Conservation (phyloP, 1,140 invertebrate genomes). For the Cheumatopsyche charites region DNA sequence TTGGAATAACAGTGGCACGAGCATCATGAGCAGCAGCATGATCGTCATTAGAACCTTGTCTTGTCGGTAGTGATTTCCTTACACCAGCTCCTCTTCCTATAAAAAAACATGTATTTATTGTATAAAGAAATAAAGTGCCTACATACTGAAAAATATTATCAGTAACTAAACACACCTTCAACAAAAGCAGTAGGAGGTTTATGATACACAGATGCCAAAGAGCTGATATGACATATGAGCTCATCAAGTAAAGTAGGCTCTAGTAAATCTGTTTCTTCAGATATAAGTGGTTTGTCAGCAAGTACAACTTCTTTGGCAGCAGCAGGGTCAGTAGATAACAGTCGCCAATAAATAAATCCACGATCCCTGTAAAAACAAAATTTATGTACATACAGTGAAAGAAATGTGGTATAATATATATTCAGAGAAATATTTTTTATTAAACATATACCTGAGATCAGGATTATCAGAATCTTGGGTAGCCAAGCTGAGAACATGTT, state of each 20-base stretch:
- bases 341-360: slow-evolving; percentile 99
- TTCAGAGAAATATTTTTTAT: neutral
- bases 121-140: neutral
- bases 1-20: slow-evolving; percentile 76
- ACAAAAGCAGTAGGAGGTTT: slow-evolving; percentile 99
- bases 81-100: slow-evolving; percentile 68
- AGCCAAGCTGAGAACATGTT: slow-evolving; percentile 89
- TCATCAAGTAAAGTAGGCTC: slow-evolving; percentile 98
- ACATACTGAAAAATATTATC: neutral
- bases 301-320: slow-evolving; percentile 99
- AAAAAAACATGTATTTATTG: neutral
- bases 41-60: slow-evolving; percentile 57
- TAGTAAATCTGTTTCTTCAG: slow-evolving; percentile 97
- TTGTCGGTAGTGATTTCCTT: slow-evolving; percentile 70
- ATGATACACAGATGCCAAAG: slow-evolving; percentile 98
- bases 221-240: slow-evolving; percentile 98
- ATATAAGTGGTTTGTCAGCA: slow-evolving; percentile 98
- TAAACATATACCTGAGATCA: slow-evolving; percentile 70
- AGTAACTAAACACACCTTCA: slow-evolving; percentile 69
- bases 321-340: slow-evolving; percentile 97
- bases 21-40: slow-evolving; percentile 51
- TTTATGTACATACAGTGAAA: neutral
- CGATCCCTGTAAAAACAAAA: slow-evolving; percentile 72
- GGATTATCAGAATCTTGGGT: slow-evolving; percentile 99
- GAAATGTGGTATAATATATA: neutral